A percentile compares a stretch with the other conserved stretches of the same genome.
These are phyloP conservation scores for Xanthia togata DNA, from an alignment of 2,888 invertebrate species.

Conservation along the genomic window DNA sequence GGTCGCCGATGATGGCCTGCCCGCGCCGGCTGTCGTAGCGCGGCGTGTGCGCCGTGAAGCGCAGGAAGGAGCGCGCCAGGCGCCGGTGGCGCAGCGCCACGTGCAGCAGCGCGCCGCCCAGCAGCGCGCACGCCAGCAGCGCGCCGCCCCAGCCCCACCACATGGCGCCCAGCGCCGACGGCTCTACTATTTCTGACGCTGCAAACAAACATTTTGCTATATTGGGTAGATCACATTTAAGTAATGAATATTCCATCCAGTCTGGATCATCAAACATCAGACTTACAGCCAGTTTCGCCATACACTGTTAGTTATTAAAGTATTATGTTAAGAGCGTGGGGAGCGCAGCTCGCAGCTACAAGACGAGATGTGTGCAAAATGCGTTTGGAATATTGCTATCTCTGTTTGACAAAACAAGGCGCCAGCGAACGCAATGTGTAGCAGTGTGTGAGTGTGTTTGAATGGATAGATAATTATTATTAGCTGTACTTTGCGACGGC, in stretches of 20 bases:
- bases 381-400: too few relatives aligned
- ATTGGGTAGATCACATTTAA: not conserved
- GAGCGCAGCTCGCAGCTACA: too few relatives aligned
- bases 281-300: not conserved
- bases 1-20: slow-evolving; percentile 95
- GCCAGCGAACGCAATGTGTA: too few relatives aligned
- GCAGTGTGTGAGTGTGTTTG: too few relatives aligned
- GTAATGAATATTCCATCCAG: not conserved
- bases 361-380: too few relatives aligned
- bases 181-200: slow-evolving; percentile 53
- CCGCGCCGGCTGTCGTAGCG: slow-evolving; percentile 96
- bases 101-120: slow-evolving; percentile 91
- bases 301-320: not conserved
- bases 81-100: slow-evolving; percentile 92
- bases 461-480: too few relatives aligned
- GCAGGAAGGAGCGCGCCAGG: slow-evolving; percentile 94
- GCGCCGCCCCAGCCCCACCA: slow-evolving; percentile 82
- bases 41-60: slow-evolving; percentile 90
- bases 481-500: too few relatives aligned
- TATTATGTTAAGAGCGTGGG: not conserved
- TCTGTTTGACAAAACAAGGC: too few relatives aligned
- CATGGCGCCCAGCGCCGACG: slow-evolving; percentile 51
- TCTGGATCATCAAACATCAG: not conserved
- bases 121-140: slow-evolving; percentile 79
- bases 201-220: not conserved